Conservation (phyloP, 2,113 vertebrate species). For the Phaetusa simplex region DNA sequence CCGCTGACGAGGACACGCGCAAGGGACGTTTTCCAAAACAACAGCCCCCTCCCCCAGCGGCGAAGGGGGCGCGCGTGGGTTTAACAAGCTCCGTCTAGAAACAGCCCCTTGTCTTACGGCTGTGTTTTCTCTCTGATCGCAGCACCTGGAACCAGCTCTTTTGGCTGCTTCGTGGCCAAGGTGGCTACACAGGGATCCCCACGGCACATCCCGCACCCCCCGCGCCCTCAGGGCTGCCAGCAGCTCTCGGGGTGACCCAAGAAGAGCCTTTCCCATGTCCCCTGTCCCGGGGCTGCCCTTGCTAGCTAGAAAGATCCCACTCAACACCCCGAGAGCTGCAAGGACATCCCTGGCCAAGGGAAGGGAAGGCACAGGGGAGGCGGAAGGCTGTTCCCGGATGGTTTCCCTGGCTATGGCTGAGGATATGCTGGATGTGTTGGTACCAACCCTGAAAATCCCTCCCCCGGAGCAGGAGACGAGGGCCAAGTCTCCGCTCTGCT, state of each 20-base stretch:
- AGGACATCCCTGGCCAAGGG: neutral
- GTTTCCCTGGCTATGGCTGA: neutral
- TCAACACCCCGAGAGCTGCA: accelerated
- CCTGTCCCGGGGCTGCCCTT: neutral
- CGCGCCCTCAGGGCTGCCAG: accelerated
- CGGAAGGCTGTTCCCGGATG: accelerated
- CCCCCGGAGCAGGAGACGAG: neutral
- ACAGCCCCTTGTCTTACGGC: accelerated
- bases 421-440: neutral
- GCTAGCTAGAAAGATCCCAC: neutral
- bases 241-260: neutral
- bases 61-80: neutral
- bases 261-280: neutral
- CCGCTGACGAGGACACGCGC: accelerated
- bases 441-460: neutral
- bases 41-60: neutral
- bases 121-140: accelerated
- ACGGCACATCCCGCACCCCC: neutral
- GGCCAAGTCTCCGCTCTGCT: neutral
- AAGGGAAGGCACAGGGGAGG: neutral
- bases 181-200: neutral
- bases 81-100: neutral
- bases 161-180: neutral
- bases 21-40: neutral
- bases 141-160: neutral